phyloP scores from a whole-genome alignment of 1,140 invertebrate genomes.

The Drosophila fuyamai region DNA sequence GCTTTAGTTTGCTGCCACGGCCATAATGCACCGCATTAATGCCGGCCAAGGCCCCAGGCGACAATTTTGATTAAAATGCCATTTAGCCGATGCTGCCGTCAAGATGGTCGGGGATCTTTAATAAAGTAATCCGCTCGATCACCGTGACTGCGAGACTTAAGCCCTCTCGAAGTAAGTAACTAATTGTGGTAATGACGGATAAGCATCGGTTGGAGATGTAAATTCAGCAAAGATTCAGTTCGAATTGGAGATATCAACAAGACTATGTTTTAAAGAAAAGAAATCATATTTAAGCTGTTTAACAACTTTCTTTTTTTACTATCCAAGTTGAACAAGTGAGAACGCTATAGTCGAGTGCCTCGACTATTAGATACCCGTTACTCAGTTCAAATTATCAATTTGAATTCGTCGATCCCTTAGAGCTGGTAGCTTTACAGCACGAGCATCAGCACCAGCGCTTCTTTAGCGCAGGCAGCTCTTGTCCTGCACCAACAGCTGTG shows the following conservation, averaged over 20 bases:
- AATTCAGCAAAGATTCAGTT: background rate
- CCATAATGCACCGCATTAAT: slow-evolving; percentile 73
- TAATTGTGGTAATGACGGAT: slow-evolving; percentile 54
- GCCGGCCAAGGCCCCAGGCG: slow-evolving; percentile 54
- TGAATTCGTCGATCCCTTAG: too few species aligned
- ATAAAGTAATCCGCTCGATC: slow-evolving; percentile 58
- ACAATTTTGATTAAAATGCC: slow-evolving; percentile 83
- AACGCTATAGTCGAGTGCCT: too few species aligned
- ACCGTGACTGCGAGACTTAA: slow-evolving; percentile 30
- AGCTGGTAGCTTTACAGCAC: too few species aligned
- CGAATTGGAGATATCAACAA: background rate
- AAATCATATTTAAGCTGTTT: background rate
- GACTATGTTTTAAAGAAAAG: background rate
- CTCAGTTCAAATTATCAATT: too few species aligned
- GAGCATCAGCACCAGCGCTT: too few species aligned
- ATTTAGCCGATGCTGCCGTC: slow-evolving; percentile 59
- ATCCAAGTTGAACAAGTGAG: too few species aligned
- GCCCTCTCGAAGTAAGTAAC: slow-evolving; percentile 52
- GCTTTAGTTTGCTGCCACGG: slow-evolving; percentile 70
- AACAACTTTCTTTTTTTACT: too few species aligned
- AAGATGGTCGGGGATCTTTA: slow-evolving; percentile 40
- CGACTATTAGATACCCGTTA: too few species aligned
- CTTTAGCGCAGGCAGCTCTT: too few species aligned
- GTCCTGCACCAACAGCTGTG: too few species aligned
- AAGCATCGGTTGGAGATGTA: background rate